A percentile compares a stretch with the other conserved stretches of the same genome.
phyloP scores from a whole-genome alignment of 2,797 vertebrate genomes.

The Oreochromis grahami region DNA sequence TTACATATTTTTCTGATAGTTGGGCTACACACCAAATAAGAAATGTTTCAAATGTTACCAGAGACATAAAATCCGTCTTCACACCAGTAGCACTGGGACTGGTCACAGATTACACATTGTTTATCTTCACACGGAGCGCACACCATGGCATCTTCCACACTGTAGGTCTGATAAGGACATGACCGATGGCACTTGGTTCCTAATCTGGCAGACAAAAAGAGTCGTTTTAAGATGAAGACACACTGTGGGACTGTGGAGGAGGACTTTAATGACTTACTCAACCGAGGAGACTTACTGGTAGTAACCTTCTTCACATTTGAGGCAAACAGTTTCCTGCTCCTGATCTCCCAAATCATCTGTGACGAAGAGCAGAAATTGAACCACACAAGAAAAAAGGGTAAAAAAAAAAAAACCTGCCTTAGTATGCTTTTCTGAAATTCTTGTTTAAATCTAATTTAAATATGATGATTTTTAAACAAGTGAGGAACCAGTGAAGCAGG shows the following conservation, averaged over 20 bases:
- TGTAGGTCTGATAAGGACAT: slow-evolving; percentile 86
- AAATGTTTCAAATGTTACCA: slow-evolving; percentile 60
- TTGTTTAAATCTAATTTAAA: not conserved
- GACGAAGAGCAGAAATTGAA: slow-evolving; percentile 37
- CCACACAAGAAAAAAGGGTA: not conserved
- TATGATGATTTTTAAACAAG: not conserved
- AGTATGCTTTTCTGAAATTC: not conserved
- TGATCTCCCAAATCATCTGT: slow-evolving; percentile 74
- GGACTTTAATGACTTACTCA: not conserved
- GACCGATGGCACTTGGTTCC: slow-evolving; percentile 73
- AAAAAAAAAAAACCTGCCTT: not conserved
- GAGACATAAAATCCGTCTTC: slow-evolving; percentile 78
- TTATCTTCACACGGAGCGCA: slow-evolving; percentile 75
- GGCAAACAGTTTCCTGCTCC: slow-evolving; percentile 63
- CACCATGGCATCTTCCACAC: slow-evolving; percentile 33
- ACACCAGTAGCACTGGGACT: slow-evolving; percentile 81
- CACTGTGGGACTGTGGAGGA: not conserved
- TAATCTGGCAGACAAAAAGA: slow-evolving; percentile 67
- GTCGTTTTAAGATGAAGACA: not conserved
- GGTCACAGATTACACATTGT: slow-evolving; percentile 81
- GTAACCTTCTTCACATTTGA: slow-evolving; percentile 77
- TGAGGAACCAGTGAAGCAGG: not conserved
- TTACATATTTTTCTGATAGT: not conserved
- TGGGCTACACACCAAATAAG: not conserved
- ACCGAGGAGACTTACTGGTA: slow-evolving; percentile 79